Evolutionary conservation across 2,888 invertebrate genomes (phyloP), one percentile per base, ranked within the genome.

Genomic region (Tribolium freemani): DNA sequence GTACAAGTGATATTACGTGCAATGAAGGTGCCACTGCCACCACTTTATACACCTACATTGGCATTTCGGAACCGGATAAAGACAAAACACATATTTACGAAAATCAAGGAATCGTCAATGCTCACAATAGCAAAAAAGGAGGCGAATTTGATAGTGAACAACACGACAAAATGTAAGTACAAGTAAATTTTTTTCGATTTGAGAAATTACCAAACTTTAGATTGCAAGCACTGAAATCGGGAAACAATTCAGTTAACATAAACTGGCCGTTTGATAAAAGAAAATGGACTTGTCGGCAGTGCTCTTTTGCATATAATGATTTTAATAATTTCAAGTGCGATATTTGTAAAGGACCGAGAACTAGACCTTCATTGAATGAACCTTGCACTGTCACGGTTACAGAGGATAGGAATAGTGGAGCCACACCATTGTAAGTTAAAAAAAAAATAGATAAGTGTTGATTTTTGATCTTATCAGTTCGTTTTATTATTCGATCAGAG

Each of bases 251-350:
- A 21, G 74, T 79, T 8, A 71, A 74, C 3, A 76, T 76, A 4
- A 77, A 77, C 66, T 86, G 84, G 83, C 79, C 82, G 16, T 79
- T 81, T 57, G 85, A 86, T 72, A 86, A 86, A 77, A 79, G 94
- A 78, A 93, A 94, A 91, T 96, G 96, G 96, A 94, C 94, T 76
- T 96, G 96, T 87, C 89, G 90, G 71, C 93, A 94, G 86, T 97
- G 96, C 87, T 95, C 95, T 84, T 96, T 94, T 87, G 93, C 94
- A 74, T 95, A 95, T 86, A 94, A 96, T 87, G 93, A 93, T 75
- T 90, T 94, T 83, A 93, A 93, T 91, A 92, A 92, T 75, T 91
- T 92, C 56, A 89, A 90, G 78, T 96, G 96, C 86, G 94, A 94
- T 87, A 94, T 94, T 79, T 96, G 96, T 84, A 92, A 92, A 80